Conservation (phyloP, 2,888 invertebrate genomes). For the Drosophila melanosoma region DNA sequence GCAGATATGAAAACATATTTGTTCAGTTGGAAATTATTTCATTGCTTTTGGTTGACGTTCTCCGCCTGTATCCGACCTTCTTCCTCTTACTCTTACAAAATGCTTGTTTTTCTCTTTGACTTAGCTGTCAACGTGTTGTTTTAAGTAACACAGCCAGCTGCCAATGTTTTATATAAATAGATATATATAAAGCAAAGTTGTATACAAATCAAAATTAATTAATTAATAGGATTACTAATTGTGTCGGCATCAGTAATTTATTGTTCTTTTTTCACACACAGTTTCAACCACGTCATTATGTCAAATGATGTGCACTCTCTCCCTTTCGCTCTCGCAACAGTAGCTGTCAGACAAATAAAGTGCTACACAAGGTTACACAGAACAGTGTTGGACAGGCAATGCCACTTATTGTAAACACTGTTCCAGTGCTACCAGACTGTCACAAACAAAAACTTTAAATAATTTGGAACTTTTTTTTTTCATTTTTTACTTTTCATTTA, state of each 20-base stretch:
- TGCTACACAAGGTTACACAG: neutral
- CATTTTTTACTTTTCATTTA: slow-evolving; percentile 19
- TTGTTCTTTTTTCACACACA: slow-evolving; percentile 72
- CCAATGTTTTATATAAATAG: slow-evolving; percentile 1
- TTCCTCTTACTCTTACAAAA: slow-evolving; percentile 48
- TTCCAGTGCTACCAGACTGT: slow-evolving; percentile 8
- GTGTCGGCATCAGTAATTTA: slow-evolving; percentile 71
- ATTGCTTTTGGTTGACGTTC: slow-evolving; percentile 54
- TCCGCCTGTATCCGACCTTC: slow-evolving; percentile 43
- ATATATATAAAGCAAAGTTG: slow-evolving; percentile 4
- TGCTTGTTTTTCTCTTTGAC: slow-evolving; percentile 30
- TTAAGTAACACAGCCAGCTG: slow-evolving; percentile 31
- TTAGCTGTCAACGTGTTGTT: slow-evolving; percentile 32
- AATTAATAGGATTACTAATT: slow-evolving; percentile 41
- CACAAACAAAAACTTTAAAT: neutral
- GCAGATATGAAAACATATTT: slow-evolving; percentile 49
- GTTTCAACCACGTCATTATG: slow-evolving; percentile 76
- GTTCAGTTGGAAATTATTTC: slow-evolving; percentile 63
- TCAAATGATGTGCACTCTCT: slow-evolving; percentile 50
- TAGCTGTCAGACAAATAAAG: slow-evolving; percentile 38
- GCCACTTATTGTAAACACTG: neutral
- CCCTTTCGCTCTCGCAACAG: slow-evolving; percentile 22
- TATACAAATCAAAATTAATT: slow-evolving; percentile 43
- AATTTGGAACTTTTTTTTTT: slow-evolving; percentile 16
- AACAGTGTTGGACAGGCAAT: slow-evolving; percentile 7